These are phyloP conservation scores for Saccostrea cuccullata DNA, from an alignment of 1,140 invertebrate genomes.

Conservation along the genomic window DNA sequence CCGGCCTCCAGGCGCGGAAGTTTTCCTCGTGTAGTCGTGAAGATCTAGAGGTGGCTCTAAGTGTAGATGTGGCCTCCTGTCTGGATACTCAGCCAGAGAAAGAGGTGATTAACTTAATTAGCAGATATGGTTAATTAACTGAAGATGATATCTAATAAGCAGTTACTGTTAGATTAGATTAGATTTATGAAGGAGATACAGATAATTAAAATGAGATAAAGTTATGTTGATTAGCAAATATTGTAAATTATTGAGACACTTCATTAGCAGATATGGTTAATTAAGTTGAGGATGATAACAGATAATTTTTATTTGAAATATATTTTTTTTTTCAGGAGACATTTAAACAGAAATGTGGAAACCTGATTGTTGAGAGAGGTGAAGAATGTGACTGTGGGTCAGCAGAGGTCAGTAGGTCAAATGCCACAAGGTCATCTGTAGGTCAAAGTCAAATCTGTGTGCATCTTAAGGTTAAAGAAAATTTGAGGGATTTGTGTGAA, in stretches of 20 bases:
- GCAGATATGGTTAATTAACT: too few species aligned
- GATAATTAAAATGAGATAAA: too few species aligned
- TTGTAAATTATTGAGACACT: too few species aligned
- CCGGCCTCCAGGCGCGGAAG: slow-evolving; percentile 67
- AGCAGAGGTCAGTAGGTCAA: slow-evolving; percentile 67
- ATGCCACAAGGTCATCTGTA: not conserved
- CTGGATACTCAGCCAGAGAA: slow-evolving; percentile 47
- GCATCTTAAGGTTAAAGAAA: too few species aligned
- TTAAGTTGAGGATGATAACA: too few species aligned
- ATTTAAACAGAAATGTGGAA: slow-evolving; percentile 86
- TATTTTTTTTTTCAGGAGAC: slow-evolving; percentile 60
- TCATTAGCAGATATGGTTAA: too few species aligned
- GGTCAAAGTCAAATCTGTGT: not conserved
- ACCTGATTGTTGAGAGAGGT: slow-evolving; percentile 94
- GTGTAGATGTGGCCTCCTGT: slow-evolving; percentile 72
- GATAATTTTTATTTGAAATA: too few species aligned
- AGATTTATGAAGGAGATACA: too few species aligned
- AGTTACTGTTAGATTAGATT: too few species aligned
- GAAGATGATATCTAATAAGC: too few species aligned
- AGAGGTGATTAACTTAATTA: not conserved
- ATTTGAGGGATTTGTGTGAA: too few species aligned
- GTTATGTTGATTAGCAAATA: too few species aligned
- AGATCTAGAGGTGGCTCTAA: slow-evolving; percentile 67
- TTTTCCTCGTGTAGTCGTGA: slow-evolving; percentile 73
- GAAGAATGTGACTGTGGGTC: slow-evolving; percentile 89